These are phyloP conservation scores for Drosophila navojoa DNA, from an alignment of 1,140 invertebrate genomes.

Conservation along the genomic window DNA sequence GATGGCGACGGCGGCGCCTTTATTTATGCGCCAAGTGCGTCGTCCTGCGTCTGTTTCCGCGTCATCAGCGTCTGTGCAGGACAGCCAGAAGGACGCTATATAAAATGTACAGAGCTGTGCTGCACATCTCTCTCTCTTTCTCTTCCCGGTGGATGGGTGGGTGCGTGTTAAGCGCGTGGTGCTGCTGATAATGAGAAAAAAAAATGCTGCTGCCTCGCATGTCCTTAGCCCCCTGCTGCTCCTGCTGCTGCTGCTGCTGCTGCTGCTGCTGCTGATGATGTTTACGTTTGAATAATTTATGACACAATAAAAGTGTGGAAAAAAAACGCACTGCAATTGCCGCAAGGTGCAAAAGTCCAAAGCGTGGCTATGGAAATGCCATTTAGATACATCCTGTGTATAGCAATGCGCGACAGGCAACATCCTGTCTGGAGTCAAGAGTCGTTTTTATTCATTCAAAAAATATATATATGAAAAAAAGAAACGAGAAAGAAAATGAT, in stretches of 20 bases:
- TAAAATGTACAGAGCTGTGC: constrained; percentile 51
- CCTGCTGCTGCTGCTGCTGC: constrained; percentile 34
- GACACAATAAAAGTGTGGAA: constrained; percentile 68
- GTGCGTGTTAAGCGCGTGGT: constrained; percentile 48
- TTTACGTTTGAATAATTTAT: constrained; percentile 84
- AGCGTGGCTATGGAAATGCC: constrained; percentile 66
- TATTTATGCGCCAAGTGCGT: constrained; percentile 46
- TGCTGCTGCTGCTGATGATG: constrained; percentile 66
- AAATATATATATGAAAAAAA: constrained; percentile 22
- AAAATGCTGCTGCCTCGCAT: constrained; percentile 23
- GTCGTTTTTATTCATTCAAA: constrained; percentile 74
- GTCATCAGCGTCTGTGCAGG: constrained; percentile 45
- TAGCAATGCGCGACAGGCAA: constrained; percentile 35
- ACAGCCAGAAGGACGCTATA: constrained; percentile 36
- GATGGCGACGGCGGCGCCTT: constrained; percentile 59
- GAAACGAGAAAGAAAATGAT: constrained; percentile 57
- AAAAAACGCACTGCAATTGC: constrained; percentile 60
- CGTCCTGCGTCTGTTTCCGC: constrained; percentile 19
- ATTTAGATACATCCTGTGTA: constrained; percentile 62
- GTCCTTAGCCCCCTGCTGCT: too few species aligned
- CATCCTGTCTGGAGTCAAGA: constrained; percentile 35
- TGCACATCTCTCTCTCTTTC: constrained; percentile 18
- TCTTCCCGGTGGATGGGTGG: constrained; percentile 7
- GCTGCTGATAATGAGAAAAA: constrained; percentile 72
- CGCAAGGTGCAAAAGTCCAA: constrained; percentile 68